phyloP scores from a whole-genome alignment of 2,888 invertebrate genomes.

The Meliscaeva auricollis region DNA sequence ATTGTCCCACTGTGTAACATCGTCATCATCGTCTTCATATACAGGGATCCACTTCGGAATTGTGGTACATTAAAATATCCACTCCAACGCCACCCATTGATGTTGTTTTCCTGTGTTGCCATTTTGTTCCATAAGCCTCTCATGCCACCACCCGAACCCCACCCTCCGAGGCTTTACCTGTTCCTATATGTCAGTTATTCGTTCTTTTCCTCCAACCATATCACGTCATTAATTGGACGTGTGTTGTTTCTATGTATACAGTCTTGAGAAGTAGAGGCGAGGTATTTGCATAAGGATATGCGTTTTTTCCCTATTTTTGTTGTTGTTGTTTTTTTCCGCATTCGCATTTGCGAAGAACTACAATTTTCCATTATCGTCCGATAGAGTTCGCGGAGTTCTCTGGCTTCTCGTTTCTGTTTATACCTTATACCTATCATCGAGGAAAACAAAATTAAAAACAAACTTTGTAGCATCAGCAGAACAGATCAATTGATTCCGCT shows the following conservation, averaged over 20 bases:
- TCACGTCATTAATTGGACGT: constrained; percentile 73
- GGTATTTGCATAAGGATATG: constrained; percentile 63
- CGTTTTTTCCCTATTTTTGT: constrained; percentile 31
- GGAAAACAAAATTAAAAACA: constrained; percentile 36
- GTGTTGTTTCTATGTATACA: constrained; percentile 21
- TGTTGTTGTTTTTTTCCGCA: not conserved
- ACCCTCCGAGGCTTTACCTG: no score
- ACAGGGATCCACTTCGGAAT: constrained; percentile 38
- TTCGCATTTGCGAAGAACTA: constrained; percentile 35
- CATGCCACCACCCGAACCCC: not conserved
- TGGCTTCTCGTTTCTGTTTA: constrained; percentile 27
- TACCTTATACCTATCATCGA: constrained; percentile 16
- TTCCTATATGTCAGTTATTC: not conserved
- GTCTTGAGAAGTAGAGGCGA: constrained; percentile 48
- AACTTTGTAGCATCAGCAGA: constrained; percentile 38
- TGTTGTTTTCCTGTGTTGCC: constrained; percentile 55
- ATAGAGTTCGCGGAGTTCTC: constrained; percentile 35
- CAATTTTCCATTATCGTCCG: constrained; percentile 69
- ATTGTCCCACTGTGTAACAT: not conserved
- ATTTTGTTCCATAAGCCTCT: constrained; percentile 43
- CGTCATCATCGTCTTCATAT: not conserved
- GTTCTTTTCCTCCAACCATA: constrained; percentile 8
- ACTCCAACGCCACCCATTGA: constrained; percentile 74
- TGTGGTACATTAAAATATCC: constrained; percentile 70
- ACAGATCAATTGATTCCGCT: constrained; percentile 67